Percentiles rank a stretch among this genome's conserved stretches.
Evolutionary conservation across 2,113 vertebrate species (phyloP).

Genomic region (Sterna hirundo): DNA sequence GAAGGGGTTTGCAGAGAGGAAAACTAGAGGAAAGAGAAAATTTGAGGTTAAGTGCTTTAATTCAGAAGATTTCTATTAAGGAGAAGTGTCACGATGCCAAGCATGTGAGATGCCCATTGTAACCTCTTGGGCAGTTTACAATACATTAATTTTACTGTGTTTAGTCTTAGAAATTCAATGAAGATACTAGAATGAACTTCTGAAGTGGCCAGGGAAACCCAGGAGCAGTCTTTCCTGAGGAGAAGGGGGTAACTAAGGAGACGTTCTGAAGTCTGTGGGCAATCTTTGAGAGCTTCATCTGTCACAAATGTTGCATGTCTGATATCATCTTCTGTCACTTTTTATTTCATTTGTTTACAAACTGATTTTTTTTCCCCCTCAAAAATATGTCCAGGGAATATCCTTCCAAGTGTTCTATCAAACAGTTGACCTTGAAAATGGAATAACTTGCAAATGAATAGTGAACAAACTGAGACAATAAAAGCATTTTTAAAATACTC

Average conservation of each 20-base stretch:
- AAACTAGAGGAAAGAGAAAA: neutral
- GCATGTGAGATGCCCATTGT: neutral
- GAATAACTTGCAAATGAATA: constrained; percentile 14
- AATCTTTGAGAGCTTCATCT: constrained; percentile 50
- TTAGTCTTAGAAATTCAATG: constrained; percentile 15
- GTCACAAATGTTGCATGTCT: constrained; percentile 54
- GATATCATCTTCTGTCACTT: constrained; percentile 57
- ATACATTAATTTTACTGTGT: neutral
- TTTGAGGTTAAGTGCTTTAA: neutral
- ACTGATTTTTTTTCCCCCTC: neutral
- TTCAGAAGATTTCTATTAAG: neutral
- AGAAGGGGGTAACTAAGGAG: constrained; percentile 1
- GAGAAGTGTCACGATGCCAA: neutral
- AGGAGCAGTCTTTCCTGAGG: neutral
- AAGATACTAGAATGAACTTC: constrained; percentile 1
- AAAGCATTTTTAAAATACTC: neutral
- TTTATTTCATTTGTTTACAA: constrained; percentile 60
- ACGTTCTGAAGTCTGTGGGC: constrained; percentile 42
- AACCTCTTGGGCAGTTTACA: neutral
- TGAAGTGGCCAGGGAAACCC: constrained; percentile 9
- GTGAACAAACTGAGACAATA: neutral
- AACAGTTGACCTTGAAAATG: constrained; percentile 43
- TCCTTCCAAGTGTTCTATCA: constrained; percentile 24
- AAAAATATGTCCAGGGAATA: constrained; percentile 51
- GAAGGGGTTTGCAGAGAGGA: neutral